Percentiles rank a stretch among this genome's conserved stretches.
These are phyloP conservation scores for Trachelipus rathkii DNA, from an alignment of 1,140 invertebrate genomes.

Conservation along the genomic window DNA sequence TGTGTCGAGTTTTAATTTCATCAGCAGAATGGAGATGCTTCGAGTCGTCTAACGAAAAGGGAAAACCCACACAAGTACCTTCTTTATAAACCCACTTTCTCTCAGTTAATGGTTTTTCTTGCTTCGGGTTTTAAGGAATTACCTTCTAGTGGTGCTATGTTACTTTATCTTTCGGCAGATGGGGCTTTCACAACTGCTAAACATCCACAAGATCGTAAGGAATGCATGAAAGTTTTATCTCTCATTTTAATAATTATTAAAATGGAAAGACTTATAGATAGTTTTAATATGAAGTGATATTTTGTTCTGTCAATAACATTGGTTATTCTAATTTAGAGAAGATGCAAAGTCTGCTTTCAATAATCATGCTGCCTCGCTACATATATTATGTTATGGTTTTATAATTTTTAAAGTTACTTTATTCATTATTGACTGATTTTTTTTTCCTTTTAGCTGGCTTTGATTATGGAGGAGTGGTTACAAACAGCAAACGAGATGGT, in stretches of 20 bases:
- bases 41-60: constrained; percentile 55
- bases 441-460: constrained; percentile 66
- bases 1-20: not conserved
- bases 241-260: too few relatives aligned
- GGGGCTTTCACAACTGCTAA: constrained; percentile 82
- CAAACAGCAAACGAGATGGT: constrained; percentile 73
- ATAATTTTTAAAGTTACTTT: too few relatives aligned
- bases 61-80: constrained; percentile 97
- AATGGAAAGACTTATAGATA: not conserved
- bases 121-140: constrained; percentile 88
- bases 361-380: too few relatives aligned
- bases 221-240: not conserved
- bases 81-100: constrained; percentile 90
- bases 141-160: constrained; percentile 79
- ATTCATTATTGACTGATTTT: too few relatives aligned
- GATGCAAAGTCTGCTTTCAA: too few relatives aligned
- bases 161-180: constrained; percentile 91
- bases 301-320: too few relatives aligned
- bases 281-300: too few relatives aligned
- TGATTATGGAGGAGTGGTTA: constrained; percentile 84
- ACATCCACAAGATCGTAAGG: constrained; percentile 83
- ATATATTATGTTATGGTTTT: too few relatives aligned
- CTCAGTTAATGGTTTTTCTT: constrained; percentile 87
- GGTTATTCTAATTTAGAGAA: too few relatives aligned
- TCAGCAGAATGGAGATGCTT: constrained; percentile 61